Evolutionary conservation across 1,140 invertebrate genomes (phyloP).

Genomic region (Cepaea nemoralis): DNA sequence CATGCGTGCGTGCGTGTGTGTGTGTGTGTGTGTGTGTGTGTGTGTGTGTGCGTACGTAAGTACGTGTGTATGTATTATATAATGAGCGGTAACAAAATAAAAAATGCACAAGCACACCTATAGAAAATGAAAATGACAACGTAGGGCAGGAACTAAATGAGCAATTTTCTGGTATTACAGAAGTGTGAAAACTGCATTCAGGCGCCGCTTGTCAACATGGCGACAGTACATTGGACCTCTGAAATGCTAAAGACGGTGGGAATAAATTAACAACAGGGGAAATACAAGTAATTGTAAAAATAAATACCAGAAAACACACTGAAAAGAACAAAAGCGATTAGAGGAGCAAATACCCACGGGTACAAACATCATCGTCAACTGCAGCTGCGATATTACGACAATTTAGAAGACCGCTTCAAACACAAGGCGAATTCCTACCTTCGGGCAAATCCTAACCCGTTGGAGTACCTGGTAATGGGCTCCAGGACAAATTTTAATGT

Average conservation of each 20-base stretch:
- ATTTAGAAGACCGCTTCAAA: not conserved
- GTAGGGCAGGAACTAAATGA: too few species aligned
- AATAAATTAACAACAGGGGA: too few species aligned
- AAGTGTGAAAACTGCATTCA: too few species aligned
- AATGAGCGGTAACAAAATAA: too few species aligned
- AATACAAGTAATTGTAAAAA: too few species aligned
- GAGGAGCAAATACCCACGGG: not conserved
- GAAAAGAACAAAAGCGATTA: conserved; percentile 7
- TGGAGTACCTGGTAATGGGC: not conserved
- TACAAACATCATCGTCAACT: not conserved
- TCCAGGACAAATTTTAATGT: not conserved
- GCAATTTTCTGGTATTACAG: too few species aligned
- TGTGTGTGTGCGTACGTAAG: not conserved
- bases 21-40: not conserved
- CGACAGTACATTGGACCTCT: too few species aligned
- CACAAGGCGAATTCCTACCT: not conserved
- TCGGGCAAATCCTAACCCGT: not conserved
- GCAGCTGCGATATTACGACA: not conserved
- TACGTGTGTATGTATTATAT: conserved; percentile 4
- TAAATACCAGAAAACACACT: too few species aligned
- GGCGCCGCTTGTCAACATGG: too few species aligned
- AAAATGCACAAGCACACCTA: too few species aligned
- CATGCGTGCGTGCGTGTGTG: not conserved
- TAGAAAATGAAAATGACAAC: too few species aligned
- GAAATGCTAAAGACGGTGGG: too few species aligned